Conservation (phyloP, 2,888 invertebrate species). For the Poecilobothrus nobilitatus region DNA sequence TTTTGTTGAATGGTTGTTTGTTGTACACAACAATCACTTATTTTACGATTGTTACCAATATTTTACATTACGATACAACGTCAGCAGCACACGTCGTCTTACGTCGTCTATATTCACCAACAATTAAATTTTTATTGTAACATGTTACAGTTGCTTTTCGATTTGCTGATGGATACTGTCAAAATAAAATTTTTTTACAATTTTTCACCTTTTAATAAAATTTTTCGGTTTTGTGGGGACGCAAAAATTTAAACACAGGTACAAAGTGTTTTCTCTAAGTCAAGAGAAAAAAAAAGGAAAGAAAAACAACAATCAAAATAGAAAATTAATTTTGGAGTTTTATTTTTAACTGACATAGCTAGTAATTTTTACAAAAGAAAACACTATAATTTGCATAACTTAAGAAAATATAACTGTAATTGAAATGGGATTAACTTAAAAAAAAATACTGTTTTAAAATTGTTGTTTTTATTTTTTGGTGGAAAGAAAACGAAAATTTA, state of each 20-base stretch:
- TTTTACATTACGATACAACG: too few species aligned
- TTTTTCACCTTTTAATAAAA: background rate
- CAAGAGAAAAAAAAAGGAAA: too few species aligned
- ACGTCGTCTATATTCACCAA: too few species aligned
- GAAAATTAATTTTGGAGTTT: background rate
- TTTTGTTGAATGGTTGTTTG: too few species aligned
- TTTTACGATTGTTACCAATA: background rate
- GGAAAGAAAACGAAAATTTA: too few species aligned
- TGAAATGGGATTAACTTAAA: too few species aligned
- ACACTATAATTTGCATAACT: conserved; percentile 1
- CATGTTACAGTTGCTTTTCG: background rate
- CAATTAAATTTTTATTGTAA: background rate
- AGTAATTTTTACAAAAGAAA: background rate
- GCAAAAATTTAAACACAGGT: too few species aligned
- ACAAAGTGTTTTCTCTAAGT: too few species aligned
- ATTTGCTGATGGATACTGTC: background rate
- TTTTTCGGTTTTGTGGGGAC: background rate
- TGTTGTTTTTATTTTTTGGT: too few species aligned
- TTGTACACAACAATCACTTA: background rate
- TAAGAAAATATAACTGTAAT: background rate
- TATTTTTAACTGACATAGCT: background rate
- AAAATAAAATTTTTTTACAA: background rate
- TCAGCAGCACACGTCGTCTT: too few species aligned
- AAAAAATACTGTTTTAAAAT: too few species aligned
- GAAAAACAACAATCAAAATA: background rate